Percentiles rank a stretch among this genome's conserved stretches.
phyloP scores from a whole-genome alignment of 2,888 invertebrate genomes.

The Steinernema hermaphroditum region DNA sequence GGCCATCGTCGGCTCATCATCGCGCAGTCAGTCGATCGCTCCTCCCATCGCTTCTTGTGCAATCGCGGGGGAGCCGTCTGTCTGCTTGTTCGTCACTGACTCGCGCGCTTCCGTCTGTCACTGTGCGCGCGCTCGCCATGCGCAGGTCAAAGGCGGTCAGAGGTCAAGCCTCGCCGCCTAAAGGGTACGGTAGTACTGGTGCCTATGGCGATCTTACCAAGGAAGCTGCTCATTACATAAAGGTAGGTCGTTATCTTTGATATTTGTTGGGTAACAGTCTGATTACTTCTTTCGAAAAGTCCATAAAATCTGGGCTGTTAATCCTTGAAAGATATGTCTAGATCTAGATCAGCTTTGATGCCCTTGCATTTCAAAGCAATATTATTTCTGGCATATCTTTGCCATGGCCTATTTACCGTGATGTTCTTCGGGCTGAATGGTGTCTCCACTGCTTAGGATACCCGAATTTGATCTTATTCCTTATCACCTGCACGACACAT shows the following conservation, averaged over 20 bases:
- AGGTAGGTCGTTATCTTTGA: not conserved
- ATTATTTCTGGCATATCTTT: no score
- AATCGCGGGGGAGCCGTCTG: constrained; percentile 19
- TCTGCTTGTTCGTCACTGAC: constrained; percentile 23
- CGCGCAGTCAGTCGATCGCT: constrained; percentile 22
- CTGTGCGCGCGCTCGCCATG: constrained; percentile 11
- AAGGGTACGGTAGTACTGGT: not conserved
- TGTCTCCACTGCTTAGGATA: no score
- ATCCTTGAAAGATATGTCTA: no score
- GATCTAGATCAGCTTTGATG: no score
- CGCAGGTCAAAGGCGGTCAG: not conserved
- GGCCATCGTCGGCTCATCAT: constrained; percentile 24
- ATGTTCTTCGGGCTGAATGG: no score
- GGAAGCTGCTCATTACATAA: not conserved
- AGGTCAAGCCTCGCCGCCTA: not conserved
- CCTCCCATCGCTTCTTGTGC: constrained; percentile 24
- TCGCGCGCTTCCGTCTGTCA: constrained; percentile 8
- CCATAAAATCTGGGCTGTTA: no score
- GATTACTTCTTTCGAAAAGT: no score
- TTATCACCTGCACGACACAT: no score
- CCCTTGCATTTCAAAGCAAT: no score
- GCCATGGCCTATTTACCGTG: no score
- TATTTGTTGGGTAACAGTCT: no score
- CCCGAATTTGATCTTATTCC: no score
- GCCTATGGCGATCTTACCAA: not conserved